Base-by-base conservation (phyloP, 2,888 invertebrate species). In the Eupeodes luniger region DNA sequence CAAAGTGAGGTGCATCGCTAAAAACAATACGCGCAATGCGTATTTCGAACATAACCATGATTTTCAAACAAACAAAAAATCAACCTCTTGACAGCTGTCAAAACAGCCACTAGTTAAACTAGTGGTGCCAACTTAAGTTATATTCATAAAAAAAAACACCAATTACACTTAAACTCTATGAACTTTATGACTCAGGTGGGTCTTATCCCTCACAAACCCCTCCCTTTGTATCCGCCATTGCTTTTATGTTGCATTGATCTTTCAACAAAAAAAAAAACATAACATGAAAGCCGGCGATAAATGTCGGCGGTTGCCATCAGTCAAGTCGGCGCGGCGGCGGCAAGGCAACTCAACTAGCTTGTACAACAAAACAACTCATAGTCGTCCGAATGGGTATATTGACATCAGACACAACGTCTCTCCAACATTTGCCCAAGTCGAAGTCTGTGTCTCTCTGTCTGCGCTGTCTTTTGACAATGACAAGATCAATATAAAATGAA, bases 321-420 rank as follows among this genome's bases (percentile, higher is more conserved):
- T 40, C 40, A 40, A 27, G 27, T 27, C 27, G 27, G 27, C 27
- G 27, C 0, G 27, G 27, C 27, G 40, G 5, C 5, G 40, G 40
- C 40, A 40, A 40, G 40, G 40, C 40, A 40, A 40, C 40, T 9
- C 40, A 40, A 66, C 19, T 16, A 27, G 47, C 72, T 49, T 49
- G 9, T 59, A 61, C 61, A 62, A 57, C 81, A 77, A 66, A 19
- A 69, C 62, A 64, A 40, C 59, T 61, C n/a, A 34, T 67, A 40
- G 27, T 36, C 16, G 27, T 27, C 2, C 27, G 44, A 79, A 67
- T 74, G 76, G 80, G 87, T 83, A 67, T 87, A 80, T 80, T 87
- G 87, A 84, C 84, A 87, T 87, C 79, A 84, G 87, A 87, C 87
- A 74, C 44, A 66, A 61, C 72, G 87, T 84, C 87, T 87, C 72